A percentile compares a stretch with the other conserved stretches of the same genome.
Conservation (phyloP, 2,113 vertebrate genomes). For the Acanthochromis polyacanthus region DNA sequence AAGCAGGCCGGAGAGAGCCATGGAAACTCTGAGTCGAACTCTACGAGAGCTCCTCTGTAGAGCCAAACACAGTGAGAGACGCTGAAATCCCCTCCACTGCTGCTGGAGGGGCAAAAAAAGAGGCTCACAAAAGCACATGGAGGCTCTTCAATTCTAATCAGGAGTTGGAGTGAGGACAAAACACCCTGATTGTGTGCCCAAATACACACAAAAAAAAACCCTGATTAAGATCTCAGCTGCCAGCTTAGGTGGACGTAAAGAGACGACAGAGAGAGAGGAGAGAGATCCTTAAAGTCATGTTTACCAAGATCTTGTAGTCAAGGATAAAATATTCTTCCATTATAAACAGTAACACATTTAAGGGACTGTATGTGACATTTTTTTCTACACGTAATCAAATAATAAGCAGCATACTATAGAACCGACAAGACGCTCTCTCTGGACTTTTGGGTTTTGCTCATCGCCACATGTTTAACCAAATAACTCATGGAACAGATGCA, state of each 20-base stretch:
- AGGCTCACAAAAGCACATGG: conserved; percentile 50
- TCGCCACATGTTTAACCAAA: not conserved
- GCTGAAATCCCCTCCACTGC: conserved; percentile 46
- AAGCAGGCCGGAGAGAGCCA: conserved; percentile 54
- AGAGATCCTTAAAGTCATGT: conserved; percentile 2
- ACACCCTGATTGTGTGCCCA: conserved; percentile 47
- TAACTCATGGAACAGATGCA: not conserved
- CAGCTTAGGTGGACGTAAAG: conserved; percentile 49
- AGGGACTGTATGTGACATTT: not conserved
- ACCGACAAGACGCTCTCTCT: not conserved
- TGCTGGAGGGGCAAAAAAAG: conserved; percentile 49
- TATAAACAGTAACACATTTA: not conserved
- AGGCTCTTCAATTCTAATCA: conserved; percentile 58
- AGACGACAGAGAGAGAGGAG: not conserved
- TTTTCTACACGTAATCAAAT: no score
- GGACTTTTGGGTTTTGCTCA: not conserved
- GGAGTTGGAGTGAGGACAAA: conserved; percentile 59
- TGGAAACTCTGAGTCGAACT: conserved; percentile 72
- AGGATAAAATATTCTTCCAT: conserved; percentile 6
- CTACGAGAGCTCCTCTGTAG: conserved; percentile 41
- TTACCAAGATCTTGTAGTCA: not conserved
- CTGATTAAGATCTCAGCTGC: conserved; percentile 54
- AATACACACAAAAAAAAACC: conserved; percentile 57
- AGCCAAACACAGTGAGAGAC: conserved; percentile 33
- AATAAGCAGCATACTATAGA: no score